Evolutionary conservation across 2,113 vertebrate species (phyloP).

Genomic region (Lagopus muta): DNA sequence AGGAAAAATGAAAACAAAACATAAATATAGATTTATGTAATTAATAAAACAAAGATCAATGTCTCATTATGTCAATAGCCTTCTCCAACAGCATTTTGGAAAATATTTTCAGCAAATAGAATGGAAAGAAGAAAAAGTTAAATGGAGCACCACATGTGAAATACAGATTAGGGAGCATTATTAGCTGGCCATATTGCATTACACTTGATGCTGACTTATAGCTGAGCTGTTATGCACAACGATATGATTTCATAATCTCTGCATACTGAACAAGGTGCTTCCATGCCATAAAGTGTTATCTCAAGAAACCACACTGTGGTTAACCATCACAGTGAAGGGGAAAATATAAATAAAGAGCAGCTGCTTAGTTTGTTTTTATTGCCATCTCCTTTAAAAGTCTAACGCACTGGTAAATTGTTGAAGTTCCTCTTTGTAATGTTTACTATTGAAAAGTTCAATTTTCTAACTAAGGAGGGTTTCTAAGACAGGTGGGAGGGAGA

Average conservation of each 20-base stretch:
- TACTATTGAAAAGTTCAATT: neutral
- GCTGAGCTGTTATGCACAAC: neutral
- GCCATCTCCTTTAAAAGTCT: neutral
- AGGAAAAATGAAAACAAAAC: slow-evolving; percentile 23
- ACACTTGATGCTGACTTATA: neutral
- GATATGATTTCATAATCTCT: slow-evolving; percentile 2
- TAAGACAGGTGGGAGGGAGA: neutral
- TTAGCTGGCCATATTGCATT: neutral
- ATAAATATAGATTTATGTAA: neutral
- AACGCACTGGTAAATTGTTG: neutral
- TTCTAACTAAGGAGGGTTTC: neutral
- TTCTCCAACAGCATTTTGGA: neutral
- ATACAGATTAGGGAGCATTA: neutral
- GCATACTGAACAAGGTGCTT: neutral
- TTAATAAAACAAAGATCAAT: slow-evolving; percentile 38
- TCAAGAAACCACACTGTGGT: neutral
- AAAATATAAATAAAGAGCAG: neutral
- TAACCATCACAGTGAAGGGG: neutral
- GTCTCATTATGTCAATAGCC: too few relatives aligned
- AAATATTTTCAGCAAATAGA: slow-evolving; percentile 50
- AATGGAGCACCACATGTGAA: neutral
- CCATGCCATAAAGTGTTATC: neutral
- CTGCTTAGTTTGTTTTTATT: neutral
- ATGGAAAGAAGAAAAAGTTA: neutral
- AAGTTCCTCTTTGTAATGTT: neutral